A percentile compares a stretch with the other conserved stretches of the same genome.
Conservation (phyloP, 2,113 vertebrate species). For the Syrmaticus mikado region DNA sequence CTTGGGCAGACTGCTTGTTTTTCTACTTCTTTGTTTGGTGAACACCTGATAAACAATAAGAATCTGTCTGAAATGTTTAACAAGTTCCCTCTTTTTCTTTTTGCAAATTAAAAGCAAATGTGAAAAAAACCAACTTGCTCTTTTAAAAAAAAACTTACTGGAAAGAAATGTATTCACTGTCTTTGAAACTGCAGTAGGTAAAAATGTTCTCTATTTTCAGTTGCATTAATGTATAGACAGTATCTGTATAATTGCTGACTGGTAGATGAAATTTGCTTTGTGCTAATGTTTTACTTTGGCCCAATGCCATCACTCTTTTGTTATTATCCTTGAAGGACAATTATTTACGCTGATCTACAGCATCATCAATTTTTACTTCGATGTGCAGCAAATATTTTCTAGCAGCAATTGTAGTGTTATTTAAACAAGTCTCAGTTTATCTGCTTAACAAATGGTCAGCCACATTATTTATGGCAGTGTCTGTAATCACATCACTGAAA, state of each 20-base stretch:
- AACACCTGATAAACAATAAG: background rate
- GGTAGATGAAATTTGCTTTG: background rate
- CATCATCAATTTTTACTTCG: background rate
- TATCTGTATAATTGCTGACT: background rate
- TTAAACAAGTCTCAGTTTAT: conserved; percentile 17
- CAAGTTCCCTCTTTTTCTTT: background rate
- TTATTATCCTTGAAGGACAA: background rate
- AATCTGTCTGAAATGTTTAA: background rate
- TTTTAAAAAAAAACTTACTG: background rate
- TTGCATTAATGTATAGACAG: background rate
- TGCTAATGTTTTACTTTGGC: background rate
- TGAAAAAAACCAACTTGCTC: background rate
- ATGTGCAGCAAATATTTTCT: background rate
- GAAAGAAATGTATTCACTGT: background rate
- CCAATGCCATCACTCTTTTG: fast-evolving
- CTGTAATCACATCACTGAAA: background rate
- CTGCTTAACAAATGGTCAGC: conserved; percentile 10
- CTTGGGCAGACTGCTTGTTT: background rate
- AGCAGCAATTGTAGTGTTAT: background rate
- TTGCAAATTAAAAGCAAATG: background rate
- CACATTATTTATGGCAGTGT: background rate
- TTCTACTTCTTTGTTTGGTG: background rate
- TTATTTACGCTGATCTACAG: background rate
- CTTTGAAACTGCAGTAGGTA: background rate
- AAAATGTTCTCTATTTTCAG: background rate